Percentiles rank a stretch among this genome's conserved stretches.
Evolutionary conservation across 2,113 vertebrate species (phyloP).

Genomic region (Vidua chalybeata): DNA sequence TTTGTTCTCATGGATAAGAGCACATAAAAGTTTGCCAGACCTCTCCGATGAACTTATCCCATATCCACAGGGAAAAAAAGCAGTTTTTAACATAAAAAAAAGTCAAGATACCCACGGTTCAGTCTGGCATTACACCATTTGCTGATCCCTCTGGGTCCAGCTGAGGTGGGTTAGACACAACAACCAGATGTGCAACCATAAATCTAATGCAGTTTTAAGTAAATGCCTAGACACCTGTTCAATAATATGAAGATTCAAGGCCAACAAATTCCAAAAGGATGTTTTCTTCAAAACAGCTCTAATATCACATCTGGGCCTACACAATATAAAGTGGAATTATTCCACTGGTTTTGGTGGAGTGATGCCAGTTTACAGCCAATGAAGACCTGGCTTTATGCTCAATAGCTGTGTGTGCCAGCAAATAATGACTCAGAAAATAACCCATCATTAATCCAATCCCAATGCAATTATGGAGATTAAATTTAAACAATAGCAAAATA

Average conservation of each 20-base stretch:
- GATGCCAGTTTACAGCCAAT: background rate
- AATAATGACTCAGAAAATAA: constrained; percentile 49
- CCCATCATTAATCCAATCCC: constrained; percentile 29
- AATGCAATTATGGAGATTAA: constrained; percentile 37
- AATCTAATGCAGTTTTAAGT: background rate
- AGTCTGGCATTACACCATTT: background rate
- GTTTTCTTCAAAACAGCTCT: background rate
- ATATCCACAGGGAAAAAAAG: background rate
- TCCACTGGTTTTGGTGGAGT: background rate
- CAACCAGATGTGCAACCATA: background rate
- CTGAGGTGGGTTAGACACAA: background rate
- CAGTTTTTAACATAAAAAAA: background rate
- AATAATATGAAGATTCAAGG: background rate
- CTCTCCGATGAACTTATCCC: background rate
- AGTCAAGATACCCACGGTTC: background rate
- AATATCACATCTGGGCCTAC: background rate
- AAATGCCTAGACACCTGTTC: background rate
- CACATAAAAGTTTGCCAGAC: fast-evolving
- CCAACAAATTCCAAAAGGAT: background rate
- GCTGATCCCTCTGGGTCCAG: background rate
- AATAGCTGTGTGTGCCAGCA: background rate
- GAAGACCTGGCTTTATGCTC: constrained; percentile 31
- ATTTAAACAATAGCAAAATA: constrained; percentile 53
- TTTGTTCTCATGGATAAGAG: background rate
- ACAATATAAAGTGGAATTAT: background rate